Evolutionary conservation across 35 echinoderm and acorn worm genomes (phyloP).

Genomic region (Apostichopus japonicus): DNA sequence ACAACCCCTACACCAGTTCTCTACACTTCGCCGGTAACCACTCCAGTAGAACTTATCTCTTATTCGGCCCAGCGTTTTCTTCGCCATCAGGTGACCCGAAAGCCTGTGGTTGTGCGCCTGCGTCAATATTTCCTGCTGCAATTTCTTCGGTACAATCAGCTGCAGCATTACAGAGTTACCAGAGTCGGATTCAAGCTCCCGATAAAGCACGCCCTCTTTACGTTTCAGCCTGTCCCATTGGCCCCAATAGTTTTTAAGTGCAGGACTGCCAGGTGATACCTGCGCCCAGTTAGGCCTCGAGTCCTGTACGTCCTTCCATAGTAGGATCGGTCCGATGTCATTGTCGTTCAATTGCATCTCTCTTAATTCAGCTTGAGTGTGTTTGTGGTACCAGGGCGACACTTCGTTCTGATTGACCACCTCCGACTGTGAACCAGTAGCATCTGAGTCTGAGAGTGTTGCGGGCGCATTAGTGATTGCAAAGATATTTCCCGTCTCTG

Average conservation of each 20-base stretch:
- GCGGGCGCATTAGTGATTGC: background rate
- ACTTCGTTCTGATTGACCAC: background rate
- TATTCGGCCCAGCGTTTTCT: slow-evolving; percentile 54
- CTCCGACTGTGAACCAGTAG: too few relatives aligned
- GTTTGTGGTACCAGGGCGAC: background rate
- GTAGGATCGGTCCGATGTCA: background rate
- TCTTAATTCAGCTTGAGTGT: background rate
- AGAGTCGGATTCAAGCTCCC: slow-evolving; percentile 52
- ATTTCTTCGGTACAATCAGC: slow-evolving; percentile 39
- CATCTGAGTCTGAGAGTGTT: background rate
- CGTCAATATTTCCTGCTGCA: slow-evolving; percentile 16
- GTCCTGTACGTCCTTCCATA: background rate
- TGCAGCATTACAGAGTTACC: slow-evolving; percentile 2
- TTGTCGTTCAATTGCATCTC: background rate
- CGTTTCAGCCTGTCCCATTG: slow-evolving; percentile 61
- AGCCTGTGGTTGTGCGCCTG: slow-evolving; percentile 49
- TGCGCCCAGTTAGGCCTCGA: background rate
- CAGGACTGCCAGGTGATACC: background rate
- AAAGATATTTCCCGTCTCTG: background rate
- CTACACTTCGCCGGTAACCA: slow-evolving; percentile 45
- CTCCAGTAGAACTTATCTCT: slow-evolving; percentile 51
- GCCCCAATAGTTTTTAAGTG: slow-evolving; percentile 63
- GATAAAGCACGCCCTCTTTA: slow-evolving; percentile 45
- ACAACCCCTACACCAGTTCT: slow-evolving; percentile 43
- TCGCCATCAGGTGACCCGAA: slow-evolving; percentile 53